A percentile compares a stretch with the other conserved stretches of the same genome.
phyloP scores from a whole-genome alignment of 2,113 vertebrate species.

The Ailuropoda melanoleuca region DNA sequence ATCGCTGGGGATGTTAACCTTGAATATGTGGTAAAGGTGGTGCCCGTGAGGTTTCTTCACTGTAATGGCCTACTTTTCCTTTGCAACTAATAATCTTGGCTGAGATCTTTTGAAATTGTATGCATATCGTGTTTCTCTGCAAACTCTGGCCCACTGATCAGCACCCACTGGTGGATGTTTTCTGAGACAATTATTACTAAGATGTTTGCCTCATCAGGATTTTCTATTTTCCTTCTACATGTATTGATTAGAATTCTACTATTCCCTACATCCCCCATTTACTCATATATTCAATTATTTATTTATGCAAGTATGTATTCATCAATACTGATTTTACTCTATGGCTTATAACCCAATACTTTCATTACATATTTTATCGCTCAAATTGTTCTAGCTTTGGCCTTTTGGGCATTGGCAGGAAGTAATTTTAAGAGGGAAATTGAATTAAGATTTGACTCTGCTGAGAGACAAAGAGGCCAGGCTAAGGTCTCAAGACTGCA shows the following conservation, averaged over 20 bases:
- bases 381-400: conserved; percentile 15
- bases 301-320: conserved; percentile 37
- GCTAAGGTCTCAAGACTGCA: neutral
- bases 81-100: neutral
- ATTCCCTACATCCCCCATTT: neutral
- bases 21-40: neutral
- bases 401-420: conserved; percentile 4
- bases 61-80: neutral
- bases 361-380: neutral
- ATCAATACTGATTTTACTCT: neutral
- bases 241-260: conserved; percentile 32
- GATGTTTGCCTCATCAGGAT: neutral
- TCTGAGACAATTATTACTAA: neutral
- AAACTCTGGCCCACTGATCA: neutral
- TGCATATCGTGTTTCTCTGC: neutral
- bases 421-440: neutral
- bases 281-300: conserved; percentile 49
- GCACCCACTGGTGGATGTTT: neutral
- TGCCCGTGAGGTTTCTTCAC: neutral
- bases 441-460: neutral
- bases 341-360: neutral
- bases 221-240: conserved; percentile 29
- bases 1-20: neutral
- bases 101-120: neutral
- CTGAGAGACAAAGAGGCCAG: neutral